Percentiles rank a stretch among this genome's conserved stretches.
Conservation (phyloP, 2,797 vertebrate genomes). For the Pelobates cultripes region DNA sequence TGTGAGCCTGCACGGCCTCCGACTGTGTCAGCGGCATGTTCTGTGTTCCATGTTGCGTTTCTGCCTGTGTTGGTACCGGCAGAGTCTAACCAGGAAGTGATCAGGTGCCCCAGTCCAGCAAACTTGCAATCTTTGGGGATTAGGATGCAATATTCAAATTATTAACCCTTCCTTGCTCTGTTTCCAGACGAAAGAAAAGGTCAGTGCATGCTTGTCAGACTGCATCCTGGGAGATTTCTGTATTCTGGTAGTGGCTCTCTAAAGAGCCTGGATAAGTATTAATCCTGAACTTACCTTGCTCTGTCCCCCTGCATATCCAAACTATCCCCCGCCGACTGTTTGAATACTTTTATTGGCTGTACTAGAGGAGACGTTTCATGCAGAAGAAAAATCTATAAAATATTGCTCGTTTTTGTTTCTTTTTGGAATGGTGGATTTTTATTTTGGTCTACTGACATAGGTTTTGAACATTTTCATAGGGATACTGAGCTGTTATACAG, state of each 20-base stretch:
- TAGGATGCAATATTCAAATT: slow-evolving; percentile 10
- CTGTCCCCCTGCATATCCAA: slow-evolving; percentile 9
- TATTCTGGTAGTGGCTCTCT: slow-evolving; percentile 31
- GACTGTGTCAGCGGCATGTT: not conserved
- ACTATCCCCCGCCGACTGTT: not conserved
- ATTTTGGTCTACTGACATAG: too few species aligned
- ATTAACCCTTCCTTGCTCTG: slow-evolving; percentile 62
- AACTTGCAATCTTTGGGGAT: not conserved
- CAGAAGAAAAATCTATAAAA: too few species aligned
- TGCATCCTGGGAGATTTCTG: slow-evolving; percentile 23
- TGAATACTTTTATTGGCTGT: not conserved
- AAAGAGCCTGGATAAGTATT: slow-evolving; percentile 71
- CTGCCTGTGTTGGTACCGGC: not conserved
- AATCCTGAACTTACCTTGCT: slow-evolving; percentile 20
- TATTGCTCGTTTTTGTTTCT: too few species aligned
- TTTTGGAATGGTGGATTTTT: too few species aligned
- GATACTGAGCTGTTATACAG: too few species aligned
- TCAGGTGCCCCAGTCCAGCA: not conserved
- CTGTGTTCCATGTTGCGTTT: slow-evolving; percentile 2
- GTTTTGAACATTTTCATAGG: too few species aligned
- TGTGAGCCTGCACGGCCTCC: not conserved
- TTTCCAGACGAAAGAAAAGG: slow-evolving; percentile 75
- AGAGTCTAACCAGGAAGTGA: not conserved
- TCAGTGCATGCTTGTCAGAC: slow-evolving; percentile 64
- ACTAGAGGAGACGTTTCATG: too few species aligned